Conservation (phyloP, 2,113 vertebrate genomes). For the Erythrocercus mccallii region DNA sequence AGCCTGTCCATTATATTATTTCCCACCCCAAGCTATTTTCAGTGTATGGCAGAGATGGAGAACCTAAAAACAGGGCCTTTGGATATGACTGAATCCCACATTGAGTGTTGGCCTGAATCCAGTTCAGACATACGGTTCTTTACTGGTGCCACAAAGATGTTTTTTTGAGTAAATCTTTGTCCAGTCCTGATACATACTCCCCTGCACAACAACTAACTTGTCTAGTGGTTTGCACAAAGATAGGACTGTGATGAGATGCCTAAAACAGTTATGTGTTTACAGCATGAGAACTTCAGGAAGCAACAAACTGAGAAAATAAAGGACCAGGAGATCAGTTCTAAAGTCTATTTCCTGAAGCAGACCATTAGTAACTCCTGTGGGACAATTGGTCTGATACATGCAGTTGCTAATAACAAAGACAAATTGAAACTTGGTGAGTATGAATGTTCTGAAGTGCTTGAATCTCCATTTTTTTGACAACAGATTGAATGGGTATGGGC, state of each 20-base stretch:
- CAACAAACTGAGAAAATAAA: constrained; percentile 84
- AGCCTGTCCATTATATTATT: not conserved
- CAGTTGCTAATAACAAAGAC: constrained; percentile 89
- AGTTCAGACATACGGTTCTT: not conserved
- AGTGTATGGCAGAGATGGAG: not conserved
- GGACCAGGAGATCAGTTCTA: constrained; percentile 72
- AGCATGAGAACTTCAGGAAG: constrained; percentile 93
- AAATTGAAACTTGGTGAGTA: constrained; percentile 87
- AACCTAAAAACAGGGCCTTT: not conserved
- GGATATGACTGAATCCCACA: not conserved
- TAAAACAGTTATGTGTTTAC: not conserved
- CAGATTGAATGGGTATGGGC: not conserved
- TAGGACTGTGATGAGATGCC: not conserved
- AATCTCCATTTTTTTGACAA: not conserved
- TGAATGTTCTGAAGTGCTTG: not conserved
- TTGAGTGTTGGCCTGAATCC: constrained; percentile 27
- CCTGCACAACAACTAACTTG: not conserved
- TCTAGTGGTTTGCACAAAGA: not conserved
- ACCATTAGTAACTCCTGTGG: constrained; percentile 91
- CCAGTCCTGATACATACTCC: not conserved
- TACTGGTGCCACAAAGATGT: not conserved
- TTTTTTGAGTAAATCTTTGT: not conserved
- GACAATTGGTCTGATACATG: constrained; percentile 89
- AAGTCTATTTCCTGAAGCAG: constrained; percentile 94
- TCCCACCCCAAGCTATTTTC: not conserved